phyloP scores from a whole-genome alignment of 2,113 vertebrate species.

The Rhineura floridana region DNA sequence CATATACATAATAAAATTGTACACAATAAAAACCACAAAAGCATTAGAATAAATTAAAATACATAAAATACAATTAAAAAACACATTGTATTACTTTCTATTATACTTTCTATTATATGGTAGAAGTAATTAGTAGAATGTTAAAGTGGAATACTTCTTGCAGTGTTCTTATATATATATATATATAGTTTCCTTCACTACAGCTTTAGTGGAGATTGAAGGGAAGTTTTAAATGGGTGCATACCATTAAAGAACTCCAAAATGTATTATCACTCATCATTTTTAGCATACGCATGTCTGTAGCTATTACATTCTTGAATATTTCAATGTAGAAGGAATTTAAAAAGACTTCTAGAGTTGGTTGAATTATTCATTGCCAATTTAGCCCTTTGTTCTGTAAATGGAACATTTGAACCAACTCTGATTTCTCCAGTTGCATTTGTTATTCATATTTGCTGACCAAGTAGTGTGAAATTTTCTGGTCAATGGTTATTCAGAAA shows the following conservation, averaged over 20 bases:
- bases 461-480: slow-evolving; percentile 44
- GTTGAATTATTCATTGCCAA: slow-evolving; percentile 25
- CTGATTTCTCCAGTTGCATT: slow-evolving; percentile 36
- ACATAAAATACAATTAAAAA: no score
- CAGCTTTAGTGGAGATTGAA: slow-evolving; percentile 8
- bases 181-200: neutral
- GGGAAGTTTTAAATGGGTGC: neutral
- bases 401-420: slow-evolving; percentile 40
- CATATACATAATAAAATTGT: no score
- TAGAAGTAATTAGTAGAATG: neutral
- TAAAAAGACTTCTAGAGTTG: slow-evolving; percentile 49
- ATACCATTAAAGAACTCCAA: neutral
- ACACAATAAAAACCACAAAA: no score
- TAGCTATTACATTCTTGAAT: slow-evolving; percentile 17
- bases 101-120: slow-evolving; percentile 15
- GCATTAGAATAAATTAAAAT: no score
- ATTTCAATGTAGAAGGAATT: slow-evolving; percentile 47
- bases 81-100: no score
- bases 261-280: slow-evolving; percentile 16
- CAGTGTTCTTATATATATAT: neutral
- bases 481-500: slow-evolving; percentile 51
- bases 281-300: slow-evolving; percentile 25
- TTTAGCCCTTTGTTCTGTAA: slow-evolving; percentile 44
- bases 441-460: slow-evolving; percentile 44
- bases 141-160: neutral